Percentiles rank a stretch among this genome's conserved stretches.
Evolutionary conservation across 2,888 invertebrate genomes (phyloP).

Genomic region (Drosophila atroscutellata): DNA sequence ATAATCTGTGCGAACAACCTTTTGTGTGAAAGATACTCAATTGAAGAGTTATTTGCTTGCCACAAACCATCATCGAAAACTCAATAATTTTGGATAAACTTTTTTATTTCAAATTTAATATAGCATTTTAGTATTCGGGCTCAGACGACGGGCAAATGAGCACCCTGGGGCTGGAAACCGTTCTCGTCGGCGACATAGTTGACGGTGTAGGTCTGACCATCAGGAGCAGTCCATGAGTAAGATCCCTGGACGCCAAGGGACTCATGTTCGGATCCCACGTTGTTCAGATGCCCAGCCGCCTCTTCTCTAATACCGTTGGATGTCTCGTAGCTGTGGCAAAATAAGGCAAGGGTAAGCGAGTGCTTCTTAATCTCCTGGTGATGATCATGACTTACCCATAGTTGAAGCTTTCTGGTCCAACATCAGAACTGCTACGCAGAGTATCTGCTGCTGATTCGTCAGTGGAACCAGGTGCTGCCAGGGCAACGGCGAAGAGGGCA

Average conservation of each 20-base stretch:
- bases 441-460: not conserved
- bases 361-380: too few species aligned
- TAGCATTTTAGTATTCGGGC: constrained; percentile 6
- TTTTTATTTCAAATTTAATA: constrained; percentile 23
- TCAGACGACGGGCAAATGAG: constrained; percentile 67
- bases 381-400: constrained; percentile 66
- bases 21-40: not conserved
- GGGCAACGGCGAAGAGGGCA: constrained; percentile 59
- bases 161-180: constrained; percentile 85
- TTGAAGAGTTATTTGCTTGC: not conserved
- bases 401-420: constrained; percentile 81
- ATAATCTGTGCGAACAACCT: not conserved
- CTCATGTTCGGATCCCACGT: constrained; percentile 62
- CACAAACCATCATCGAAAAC: not conserved
- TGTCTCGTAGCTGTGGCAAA: constrained; percentile 46
- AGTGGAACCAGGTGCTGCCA: constrained; percentile 48
- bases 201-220: constrained; percentile 70
- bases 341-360: constrained; percentile 17
- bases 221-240: constrained; percentile 44
- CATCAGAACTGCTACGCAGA: constrained; percentile 64
- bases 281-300: constrained; percentile 61
- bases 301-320: constrained; percentile 61
- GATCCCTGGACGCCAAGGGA: constrained; percentile 72
- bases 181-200: constrained; percentile 84
- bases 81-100: constrained; percentile 51